Base-by-base conservation (phyloP, 1,140 invertebrate species). In the Scaptomyza hsui region DNA sequence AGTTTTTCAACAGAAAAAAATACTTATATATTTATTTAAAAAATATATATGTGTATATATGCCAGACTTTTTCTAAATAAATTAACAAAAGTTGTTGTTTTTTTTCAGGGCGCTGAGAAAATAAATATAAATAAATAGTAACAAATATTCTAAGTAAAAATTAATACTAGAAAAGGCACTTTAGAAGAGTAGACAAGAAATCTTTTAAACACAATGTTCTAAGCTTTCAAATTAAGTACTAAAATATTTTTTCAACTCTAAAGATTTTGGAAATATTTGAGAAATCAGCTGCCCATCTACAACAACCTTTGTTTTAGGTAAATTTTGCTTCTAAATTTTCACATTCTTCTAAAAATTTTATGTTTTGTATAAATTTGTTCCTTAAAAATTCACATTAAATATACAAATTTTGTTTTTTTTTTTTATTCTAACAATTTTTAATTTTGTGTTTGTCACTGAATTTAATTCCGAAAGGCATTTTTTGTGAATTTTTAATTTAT, bases 391-490 rank as follows among this genome's bases (percentile, higher is more conserved):
- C 72, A 51, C 61, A 18, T 72, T 69, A 49, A 49, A 42, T 72
- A 48, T 72, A 72, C 41, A 72, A 72, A 72, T 65, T 60, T 64
- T 12, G n/a, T 29, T 48, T 61, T 67, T 55, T 21, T 59, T 51
- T 44, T 26, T 47, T 62, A 15, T 42, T 69, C 42, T 64, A 52
- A 64, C 41, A 55, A 55, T 75, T 65, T 16, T 51, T 73, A 64
- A 32, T 55, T 64, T 64, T 82, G 82, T 76, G 51, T 48, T 82
- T 71, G 49, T 78, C 64, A 76, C 71, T 89, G 83, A 90, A 90
- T 91, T 91, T 88, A 75, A 91, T 91, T 91, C 89, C 89, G 75
- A 91, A 91, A 91, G 89, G 89, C 89, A 91, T 89, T 91, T 89
- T 82, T 89, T 90, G 77, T 89, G 76, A 81, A 72, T 83, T 57